Conservation (phyloP, 2,888 invertebrate species). For the Metacarcinus magister region DNA sequence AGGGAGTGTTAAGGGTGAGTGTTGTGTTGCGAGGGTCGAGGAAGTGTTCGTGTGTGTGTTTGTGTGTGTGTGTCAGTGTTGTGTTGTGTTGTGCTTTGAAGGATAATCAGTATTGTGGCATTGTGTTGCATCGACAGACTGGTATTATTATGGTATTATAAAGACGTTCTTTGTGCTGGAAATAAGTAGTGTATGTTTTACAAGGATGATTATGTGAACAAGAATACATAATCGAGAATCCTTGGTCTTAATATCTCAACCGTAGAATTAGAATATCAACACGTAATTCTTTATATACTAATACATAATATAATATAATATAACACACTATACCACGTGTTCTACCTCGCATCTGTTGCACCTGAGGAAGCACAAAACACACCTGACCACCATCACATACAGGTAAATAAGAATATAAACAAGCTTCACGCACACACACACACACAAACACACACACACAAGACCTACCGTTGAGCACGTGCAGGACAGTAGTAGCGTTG, state of each 20-base stretch:
- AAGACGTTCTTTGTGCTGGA: background rate
- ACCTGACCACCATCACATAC: background rate
- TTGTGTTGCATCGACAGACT: background rate
- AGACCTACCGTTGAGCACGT: slow-evolving; percentile 93
- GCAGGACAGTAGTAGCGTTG: slow-evolving; percentile 93
- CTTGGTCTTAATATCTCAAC: background rate
- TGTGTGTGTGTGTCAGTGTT: background rate
- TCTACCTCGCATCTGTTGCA: background rate
- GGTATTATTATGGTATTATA: background rate
- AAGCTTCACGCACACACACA: background rate
- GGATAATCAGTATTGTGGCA: background rate
- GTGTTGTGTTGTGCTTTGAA: background rate
- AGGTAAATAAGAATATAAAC: background rate
- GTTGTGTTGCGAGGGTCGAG: background rate
- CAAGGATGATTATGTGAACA: background rate
- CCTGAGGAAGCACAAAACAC: background rate
- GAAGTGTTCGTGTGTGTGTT: background rate
- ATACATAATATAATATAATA: background rate
- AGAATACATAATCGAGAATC: background rate
- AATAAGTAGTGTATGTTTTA: background rate
- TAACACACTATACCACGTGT: background rate
- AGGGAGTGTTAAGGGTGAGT: background rate
- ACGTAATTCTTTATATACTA: background rate
- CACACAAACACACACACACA: background rate
- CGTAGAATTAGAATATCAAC: no score